Conservation (phyloP, 2,888 invertebrate genomes). For the Drosophila kanekoi region DNA sequence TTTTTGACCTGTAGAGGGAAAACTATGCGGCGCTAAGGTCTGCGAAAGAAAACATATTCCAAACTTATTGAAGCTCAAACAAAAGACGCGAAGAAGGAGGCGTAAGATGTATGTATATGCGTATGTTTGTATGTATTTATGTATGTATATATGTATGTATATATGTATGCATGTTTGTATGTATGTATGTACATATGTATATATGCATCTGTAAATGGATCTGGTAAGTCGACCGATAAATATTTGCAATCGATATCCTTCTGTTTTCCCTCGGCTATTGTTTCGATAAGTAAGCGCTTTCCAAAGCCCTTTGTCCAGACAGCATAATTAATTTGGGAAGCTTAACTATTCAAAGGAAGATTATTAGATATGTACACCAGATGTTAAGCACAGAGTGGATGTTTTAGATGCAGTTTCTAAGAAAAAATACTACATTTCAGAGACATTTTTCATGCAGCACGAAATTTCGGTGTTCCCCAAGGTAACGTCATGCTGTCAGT, state of each 20-base stretch:
- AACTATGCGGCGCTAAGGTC: too few relatives aligned
- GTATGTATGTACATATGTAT: too few relatives aligned
- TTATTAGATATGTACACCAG: background rate
- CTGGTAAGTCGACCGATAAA: constrained; percentile 9
- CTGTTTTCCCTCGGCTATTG: background rate
- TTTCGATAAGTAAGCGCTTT: constrained; percentile 4
- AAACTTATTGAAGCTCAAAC: too few relatives aligned
- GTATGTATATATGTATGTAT: background rate
- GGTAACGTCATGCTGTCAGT: constrained; percentile 1
- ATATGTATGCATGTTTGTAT: too few relatives aligned
- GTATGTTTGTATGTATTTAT: background rate
- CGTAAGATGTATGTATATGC: background rate
- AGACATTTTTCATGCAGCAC: constrained; percentile 2
- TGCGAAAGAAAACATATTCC: too few relatives aligned
- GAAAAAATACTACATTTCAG: background rate
- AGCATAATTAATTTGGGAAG: constrained; percentile 6
- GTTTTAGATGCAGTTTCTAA: background rate
- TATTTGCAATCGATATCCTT: constrained; percentile 5
- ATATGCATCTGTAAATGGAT: background rate
- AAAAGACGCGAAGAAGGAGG: too few relatives aligned
- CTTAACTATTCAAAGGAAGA: background rate
- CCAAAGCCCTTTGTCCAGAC: background rate
- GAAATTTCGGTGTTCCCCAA: constrained; percentile 2
- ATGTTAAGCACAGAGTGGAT: constrained; percentile 1
- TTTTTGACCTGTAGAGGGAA: too few relatives aligned